Percentiles rank a stretch among this genome's conserved stretches.
phyloP scores from a whole-genome alignment of 2,113 vertebrate genomes.

The Brachypteracias leptosomus region DNA sequence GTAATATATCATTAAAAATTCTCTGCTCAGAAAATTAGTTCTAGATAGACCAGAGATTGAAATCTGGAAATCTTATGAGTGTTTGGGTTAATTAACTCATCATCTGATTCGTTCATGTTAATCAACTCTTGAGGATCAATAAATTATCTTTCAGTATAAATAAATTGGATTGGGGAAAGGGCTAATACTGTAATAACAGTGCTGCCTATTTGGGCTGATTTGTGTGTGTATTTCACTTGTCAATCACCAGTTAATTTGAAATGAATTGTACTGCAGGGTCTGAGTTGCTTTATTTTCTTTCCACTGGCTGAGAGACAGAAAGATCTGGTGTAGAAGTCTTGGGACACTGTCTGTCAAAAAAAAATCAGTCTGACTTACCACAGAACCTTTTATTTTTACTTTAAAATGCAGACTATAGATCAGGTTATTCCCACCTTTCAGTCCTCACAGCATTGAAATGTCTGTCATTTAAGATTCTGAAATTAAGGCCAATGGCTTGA shows the following conservation, averaged over 20 bases:
- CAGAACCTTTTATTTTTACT: background rate
- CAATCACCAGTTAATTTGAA: background rate
- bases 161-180: background rate
- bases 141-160: constrained; percentile 25
- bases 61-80: background rate
- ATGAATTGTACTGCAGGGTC: background rate
- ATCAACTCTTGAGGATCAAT: constrained; percentile 25
- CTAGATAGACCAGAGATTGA: background rate
- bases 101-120: constrained; percentile 11
- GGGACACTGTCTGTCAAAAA: background rate
- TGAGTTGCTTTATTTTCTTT: background rate
- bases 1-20: background rate
- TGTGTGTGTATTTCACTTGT: background rate
- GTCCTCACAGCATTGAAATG: background rate
- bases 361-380: background rate
- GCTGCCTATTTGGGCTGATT: background rate
- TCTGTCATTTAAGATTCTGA: constrained; percentile 4
- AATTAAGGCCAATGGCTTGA: background rate
- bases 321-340: background rate
- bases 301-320: background rate
- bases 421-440: background rate
- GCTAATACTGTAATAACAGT: background rate
- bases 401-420: background rate
- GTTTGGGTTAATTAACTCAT: constrained; percentile 5
- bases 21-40: background rate